Conservation (phyloP, 1,140 invertebrate genomes). For the Glossosoma conforme region DNA sequence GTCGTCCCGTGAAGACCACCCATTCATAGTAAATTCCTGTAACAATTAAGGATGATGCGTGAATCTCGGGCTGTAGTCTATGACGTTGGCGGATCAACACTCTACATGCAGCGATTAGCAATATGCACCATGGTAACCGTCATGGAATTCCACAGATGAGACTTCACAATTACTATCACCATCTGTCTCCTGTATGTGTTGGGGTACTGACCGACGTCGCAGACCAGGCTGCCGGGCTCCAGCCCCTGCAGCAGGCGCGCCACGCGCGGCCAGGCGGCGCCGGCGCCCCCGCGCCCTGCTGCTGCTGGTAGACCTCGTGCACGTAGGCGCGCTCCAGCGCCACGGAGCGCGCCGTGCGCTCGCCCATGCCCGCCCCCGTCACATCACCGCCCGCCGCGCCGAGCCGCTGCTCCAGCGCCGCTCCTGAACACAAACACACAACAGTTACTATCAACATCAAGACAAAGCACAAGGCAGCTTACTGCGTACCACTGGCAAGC, state of each 20-base stretch:
- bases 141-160: too few relatives aligned
- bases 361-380: constrained; percentile 34
- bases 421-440: too few relatives aligned
- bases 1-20: too few relatives aligned
- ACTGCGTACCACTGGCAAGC: neutral
- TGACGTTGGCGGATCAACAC: too few relatives aligned
- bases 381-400: neutral
- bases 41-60: too few relatives aligned
- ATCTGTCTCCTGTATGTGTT: too few relatives aligned
- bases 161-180: too few relatives aligned
- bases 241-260: constrained; percentile 81
- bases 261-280: constrained; percentile 79
- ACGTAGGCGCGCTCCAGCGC: constrained; percentile 92
- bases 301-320: constrained; percentile 88
- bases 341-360: constrained; percentile 52
- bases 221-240: constrained; percentile 85
- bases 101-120: too few relatives aligned
- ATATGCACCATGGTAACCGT: too few relatives aligned
- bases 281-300: constrained; percentile 66
- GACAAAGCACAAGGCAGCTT: neutral
- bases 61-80: too few relatives aligned
- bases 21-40: too few relatives aligned
- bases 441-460: neutral
- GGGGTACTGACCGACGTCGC: constrained; percentile 79
- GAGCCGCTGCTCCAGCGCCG: neutral